Base-by-base conservation (phyloP, 1,140 invertebrate genomes). In the Plutomurus gul region DNA sequence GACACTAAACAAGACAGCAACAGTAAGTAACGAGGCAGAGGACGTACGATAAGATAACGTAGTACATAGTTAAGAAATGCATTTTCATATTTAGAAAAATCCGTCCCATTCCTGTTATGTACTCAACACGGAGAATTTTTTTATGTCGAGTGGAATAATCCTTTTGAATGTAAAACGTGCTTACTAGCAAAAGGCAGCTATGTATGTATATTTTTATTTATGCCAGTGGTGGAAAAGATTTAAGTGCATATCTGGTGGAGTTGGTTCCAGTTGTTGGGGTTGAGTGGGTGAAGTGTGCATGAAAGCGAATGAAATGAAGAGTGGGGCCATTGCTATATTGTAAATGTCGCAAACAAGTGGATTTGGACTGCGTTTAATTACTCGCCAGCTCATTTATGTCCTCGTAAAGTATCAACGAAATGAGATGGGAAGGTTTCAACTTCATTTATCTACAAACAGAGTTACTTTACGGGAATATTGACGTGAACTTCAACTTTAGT, bases 341-440 rank as follows among this genome's bases (percentile, higher is more conserved):
- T 65, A 65, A 65, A 13, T 65, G 56, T 65, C 56, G 36, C 4
- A 30, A 65, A 65, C 56, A 65, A 65, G 56, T 65, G 56, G 13
- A 65, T 33, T 65, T 65, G 56, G 36, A 65, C 56, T 65, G 56
- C 56, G 56, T 65, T 65, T 65, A 65, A 65, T 65, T 65, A 65
- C 56, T 65, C 56, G 36, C 27, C 56, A 65, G 27, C 27, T 65
- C 56, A 65, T 65, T 65, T 65, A 65, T 65, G 56, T 65, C 56
- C 56, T 65, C 56, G 56, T 65, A 65, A 65, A 65, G 56, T 65
- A 65, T 27, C 7, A 65, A 65, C 30, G 56, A 65, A 65, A 65
- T 65, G 27, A 65, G 56, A 65, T 65, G 56, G 56, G 56, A 27
- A 33, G 56, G 56, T 65, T 65, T 27, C 7, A 65, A 65, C 56